Base-by-base conservation (phyloP, 2,113 vertebrate genomes). In the Austrofundulus limnaeus region DNA sequence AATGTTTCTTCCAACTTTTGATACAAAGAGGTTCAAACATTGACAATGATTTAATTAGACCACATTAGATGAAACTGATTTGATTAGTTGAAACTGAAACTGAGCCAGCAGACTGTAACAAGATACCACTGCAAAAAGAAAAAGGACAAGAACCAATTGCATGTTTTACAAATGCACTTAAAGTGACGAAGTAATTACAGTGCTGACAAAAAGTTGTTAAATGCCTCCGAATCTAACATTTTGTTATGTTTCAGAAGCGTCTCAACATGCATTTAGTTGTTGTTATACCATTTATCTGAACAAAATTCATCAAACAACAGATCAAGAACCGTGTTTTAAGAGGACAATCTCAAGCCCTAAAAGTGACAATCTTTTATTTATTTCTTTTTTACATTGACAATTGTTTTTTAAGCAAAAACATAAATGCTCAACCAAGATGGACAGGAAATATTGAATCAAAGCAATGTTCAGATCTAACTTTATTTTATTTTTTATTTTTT, bases 1-100 rank as follows among this genome's bases (percentile, higher is more conserved):
- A 49, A 37, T 60, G 34, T 58, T 41, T 21, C 55, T 38, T 54
- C n/a, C 42, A 60, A 68, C 45, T 62, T 80, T 34, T 66, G 48
- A 75, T 59, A 52, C 23, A n/a, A 20, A 41, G 16, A 51, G 51
- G 70, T 53, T 13, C 4, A 9, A 68, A 62, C 47, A 37, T 5
- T 13, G 55, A 66, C 19, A 21, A 46, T 41, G 20, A 77, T 74
- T 79, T 74, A 71, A 74, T 71, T 43, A 63, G 9, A 62, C 61
- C 39, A 48, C 19, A 61, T 66, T 78, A 38, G 42, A 76, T 51
- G 0, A 63, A 74, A 66, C 31, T 41, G 57, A 73, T 74, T 63
- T 5, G 52, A 72, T 67, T 73, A 39, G 38, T 34, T 57, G 53
- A 67, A 70, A 57, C 1, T 1, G 28, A 62, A 69, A 70, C 12